Base-by-base conservation (phyloP, 2,113 vertebrate genomes). In the Antennarius striatus region DNA sequence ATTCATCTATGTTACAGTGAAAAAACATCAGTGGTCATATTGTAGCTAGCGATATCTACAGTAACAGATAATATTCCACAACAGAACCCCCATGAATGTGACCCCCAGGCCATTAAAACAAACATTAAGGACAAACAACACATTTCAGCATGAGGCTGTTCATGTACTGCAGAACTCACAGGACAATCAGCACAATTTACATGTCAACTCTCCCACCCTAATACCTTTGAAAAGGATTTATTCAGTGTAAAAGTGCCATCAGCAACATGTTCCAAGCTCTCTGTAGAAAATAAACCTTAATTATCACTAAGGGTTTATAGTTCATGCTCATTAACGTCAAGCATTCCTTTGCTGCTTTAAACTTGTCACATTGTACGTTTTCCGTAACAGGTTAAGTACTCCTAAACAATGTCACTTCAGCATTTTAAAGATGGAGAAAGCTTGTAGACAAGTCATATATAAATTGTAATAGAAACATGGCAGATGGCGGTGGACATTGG, bases 171-270 rank as follows among this genome's bases (percentile, higher is more conserved):
- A 42, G 42, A 57, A 62, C 29, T 70, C 12, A 62, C 56, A 53
- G 30, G 17, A 59, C 62, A 80, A 71, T 67, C 50, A 69, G 66
- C 66, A 47, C 39, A 61, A 68, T 55, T 36, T 14, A 68, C 82
- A 87, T 87, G 81, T 83, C 81, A 76, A 71, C 76, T 78, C 57
- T 57, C 22, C 22, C 22, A 22, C 22, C 22, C 1, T 22, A 22
- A 1, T 51, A 32, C 3, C 2, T 62, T 12, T 64, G 46, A 42
- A 56, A 59, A 11, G 13, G 8, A 51, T 58, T 53, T 17, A 36
- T 58, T 4, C 49, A 40, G 32, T 43, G 51, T 52, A 52, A 62
- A 71, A 47, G 17, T 11, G 46, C 52, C 50, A 42, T 53, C 47
- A 46, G 32, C 10, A 62, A 30, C 43, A 52, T 57, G 46, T 47